Evolutionary conservation across 2,797 vertebrate species (phyloP).

Genomic region (Melanotaenia nigrans): DNA sequence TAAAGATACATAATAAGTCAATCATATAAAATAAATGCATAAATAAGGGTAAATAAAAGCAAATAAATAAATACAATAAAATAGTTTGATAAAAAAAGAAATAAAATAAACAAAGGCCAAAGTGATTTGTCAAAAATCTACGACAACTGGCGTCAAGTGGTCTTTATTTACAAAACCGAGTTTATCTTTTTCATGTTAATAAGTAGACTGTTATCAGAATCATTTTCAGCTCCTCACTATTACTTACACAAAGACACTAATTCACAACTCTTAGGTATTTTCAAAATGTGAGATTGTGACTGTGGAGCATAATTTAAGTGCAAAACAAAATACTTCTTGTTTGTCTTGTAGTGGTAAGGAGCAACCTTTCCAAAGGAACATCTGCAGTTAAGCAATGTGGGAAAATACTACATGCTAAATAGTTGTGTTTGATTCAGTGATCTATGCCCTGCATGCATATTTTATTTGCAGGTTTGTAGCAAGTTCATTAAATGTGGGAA

Average conservation of each 20-base stretch:
- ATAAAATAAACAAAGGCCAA: neutral
- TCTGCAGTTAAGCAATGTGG: neutral
- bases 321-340: neutral
- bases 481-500: neutral
- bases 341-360: neutral
- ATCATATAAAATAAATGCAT: neutral
- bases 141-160: too few relatives aligned
- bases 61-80: neutral
- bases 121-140: too few relatives aligned
- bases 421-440: neutral
- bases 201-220: neutral
- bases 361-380: neutral
- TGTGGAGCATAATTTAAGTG: neutral
- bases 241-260: neutral
- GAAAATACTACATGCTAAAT: conserved; percentile 9
- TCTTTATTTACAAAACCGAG: neutral
- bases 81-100: neutral
- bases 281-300: neutral
- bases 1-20: neutral
- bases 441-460: neutral
- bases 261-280: neutral
- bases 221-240: neutral
- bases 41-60: neutral
- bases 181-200: neutral
- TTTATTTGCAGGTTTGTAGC: neutral